Percentiles rank a stretch among this genome's conserved stretches.
Evolutionary conservation across 1,140 invertebrate genomes (phyloP).

Genomic region (Ceratitis capitata): DNA sequence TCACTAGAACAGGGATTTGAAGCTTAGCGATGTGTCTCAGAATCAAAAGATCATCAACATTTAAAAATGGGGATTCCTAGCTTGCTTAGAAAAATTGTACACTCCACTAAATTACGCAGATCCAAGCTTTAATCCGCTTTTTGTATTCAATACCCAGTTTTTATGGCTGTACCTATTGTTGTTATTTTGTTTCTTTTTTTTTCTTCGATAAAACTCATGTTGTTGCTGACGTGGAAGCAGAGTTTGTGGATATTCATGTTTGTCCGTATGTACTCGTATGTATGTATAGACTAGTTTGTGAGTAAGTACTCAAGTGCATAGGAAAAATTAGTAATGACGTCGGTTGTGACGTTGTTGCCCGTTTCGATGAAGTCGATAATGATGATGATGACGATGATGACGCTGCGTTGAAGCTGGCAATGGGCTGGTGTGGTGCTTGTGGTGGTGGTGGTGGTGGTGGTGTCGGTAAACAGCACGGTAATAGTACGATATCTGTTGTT

Average conservation of each 20-base stretch:
- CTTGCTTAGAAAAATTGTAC: not conserved
- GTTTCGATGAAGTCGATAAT: not conserved
- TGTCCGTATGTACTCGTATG: not conserved
- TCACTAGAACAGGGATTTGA: too few species aligned
- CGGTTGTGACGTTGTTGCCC: constrained; percentile 4
- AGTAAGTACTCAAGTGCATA: not conserved
- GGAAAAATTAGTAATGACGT: not conserved
- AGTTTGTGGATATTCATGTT: not conserved
- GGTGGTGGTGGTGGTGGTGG: not conserved
- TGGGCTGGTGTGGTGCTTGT: not conserved
- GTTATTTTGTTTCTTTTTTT: not conserved
- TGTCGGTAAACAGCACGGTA: not conserved
- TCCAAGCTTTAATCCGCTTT: not conserved
- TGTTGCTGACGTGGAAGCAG: not conserved
- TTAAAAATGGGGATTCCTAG: too few species aligned
- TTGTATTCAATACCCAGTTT: not conserved
- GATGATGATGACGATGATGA: not conserved
- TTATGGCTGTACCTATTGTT: not conserved
- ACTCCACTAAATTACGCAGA: not conserved
- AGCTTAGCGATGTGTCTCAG: too few species aligned
- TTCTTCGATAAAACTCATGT: not conserved
- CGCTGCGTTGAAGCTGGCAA: not conserved
- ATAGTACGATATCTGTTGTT: not conserved
- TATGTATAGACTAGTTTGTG: not conserved
- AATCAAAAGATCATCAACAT: too few species aligned